A percentile compares a stretch with the other conserved stretches of the same genome.
These are phyloP conservation scores for Puma concolor DNA, from an alignment of 2,113 vertebrate species.

Conservation along the genomic window DNA sequence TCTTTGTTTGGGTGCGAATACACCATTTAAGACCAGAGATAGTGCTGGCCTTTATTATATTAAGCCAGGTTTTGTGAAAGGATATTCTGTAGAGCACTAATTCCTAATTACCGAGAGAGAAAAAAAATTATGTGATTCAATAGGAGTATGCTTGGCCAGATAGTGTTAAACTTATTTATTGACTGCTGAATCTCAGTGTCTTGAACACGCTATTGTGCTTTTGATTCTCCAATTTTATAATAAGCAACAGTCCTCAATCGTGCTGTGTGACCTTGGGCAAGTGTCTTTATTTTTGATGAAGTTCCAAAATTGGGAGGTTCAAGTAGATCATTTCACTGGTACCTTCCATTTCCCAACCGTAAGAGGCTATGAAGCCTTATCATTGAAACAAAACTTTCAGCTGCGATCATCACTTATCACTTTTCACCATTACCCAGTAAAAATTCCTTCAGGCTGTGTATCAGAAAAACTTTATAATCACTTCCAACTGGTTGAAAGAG, in stretches of 20 bases:
- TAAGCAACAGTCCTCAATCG: too few species aligned
- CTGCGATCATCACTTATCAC: neutral
- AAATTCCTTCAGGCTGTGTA: neutral
- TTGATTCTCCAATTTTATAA: neutral
- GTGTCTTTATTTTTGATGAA: neutral
- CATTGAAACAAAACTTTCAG: neutral
- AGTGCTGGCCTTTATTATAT: neutral
- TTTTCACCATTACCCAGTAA: neutral
- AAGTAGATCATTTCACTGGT: neutral
- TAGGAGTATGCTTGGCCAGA: neutral
- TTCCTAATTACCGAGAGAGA: neutral
- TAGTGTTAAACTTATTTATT: neutral
- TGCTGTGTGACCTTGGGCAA: neutral
- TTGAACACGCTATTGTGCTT: neutral
- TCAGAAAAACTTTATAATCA: neutral
- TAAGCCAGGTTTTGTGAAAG: neutral
- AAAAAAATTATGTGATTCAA: neutral
- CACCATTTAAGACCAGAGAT: neutral
- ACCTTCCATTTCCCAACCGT: neutral
- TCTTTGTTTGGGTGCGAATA: neutral
- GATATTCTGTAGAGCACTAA: neutral
- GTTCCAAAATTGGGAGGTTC: neutral
- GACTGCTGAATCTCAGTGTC: neutral
- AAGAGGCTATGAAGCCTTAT: neutral
- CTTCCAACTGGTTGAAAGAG: neutral